Evolutionary conservation across 2,113 vertebrate species (phyloP), one percentile per base, ranked within the genome.

Genomic region (Amphiprion ocellaris): DNA sequence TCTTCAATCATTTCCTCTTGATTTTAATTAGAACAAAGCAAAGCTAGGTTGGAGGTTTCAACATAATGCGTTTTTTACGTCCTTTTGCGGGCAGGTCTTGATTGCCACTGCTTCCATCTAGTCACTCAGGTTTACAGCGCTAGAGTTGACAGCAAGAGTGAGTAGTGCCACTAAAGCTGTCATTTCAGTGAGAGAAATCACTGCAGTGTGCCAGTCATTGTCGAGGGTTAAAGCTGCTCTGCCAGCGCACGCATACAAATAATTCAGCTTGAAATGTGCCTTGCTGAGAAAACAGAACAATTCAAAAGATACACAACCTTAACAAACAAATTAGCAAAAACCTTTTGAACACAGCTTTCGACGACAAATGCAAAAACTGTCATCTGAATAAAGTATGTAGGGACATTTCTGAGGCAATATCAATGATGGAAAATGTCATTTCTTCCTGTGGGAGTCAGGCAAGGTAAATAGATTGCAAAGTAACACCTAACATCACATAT

Each of bases 131-230:
- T 80, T 80, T 70, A 80, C 53, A 64, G 59, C 54, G 19, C 46
- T 24, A 23, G 55, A 68, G 72, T 4, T 76, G 67, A 76, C 82
- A 61, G 66, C 39, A 44, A 55, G 70, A 70, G 70, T 79, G 74
- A 79, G 69, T 30, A 41, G 33, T 41, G 19, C 39, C 54, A 60
- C 59, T 84, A 79, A 79, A 69, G 46, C 70, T 84, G 76, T 79
- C 76, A 84, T 49, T 75, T 75, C 65, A 66, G 54, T 53, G 53
- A 66, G 65, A 66, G 12, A 28, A 69, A 58, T 78, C 37, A 79
- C 52, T 59, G 37, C 46, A 26, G 70, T 54, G 46, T 74, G 59
- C 70, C 65, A 79, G 53, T 64, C 73, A 65, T 14, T 69, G 59
- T 67, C 11, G 24, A 59, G 49, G 19, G 44, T n/a, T n/a, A n/a